Conservation (phyloP, 2,797 vertebrate genomes). For the Neosilurus mollespiculum region DNA sequence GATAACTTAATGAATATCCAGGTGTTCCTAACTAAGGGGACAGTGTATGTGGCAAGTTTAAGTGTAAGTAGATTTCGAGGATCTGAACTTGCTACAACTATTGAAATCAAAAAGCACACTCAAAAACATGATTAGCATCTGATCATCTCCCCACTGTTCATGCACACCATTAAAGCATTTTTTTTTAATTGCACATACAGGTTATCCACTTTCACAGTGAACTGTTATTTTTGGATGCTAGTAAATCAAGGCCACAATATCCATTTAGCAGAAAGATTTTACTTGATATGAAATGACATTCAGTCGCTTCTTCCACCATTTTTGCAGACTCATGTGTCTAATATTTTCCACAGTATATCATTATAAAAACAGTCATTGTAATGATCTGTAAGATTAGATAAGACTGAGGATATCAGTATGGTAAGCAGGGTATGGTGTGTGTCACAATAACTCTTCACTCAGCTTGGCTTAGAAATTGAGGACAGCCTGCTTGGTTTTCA, state of each 20-base stretch:
- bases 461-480: slow-evolving; percentile 24
- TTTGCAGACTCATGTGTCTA: not conserved
- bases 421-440: slow-evolving; percentile 9
- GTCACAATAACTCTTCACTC: slow-evolving; percentile 18
- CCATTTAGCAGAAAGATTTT: not conserved
- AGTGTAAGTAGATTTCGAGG: not conserved
- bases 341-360: not conserved
- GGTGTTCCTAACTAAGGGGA: not conserved
- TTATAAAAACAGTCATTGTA: not conserved
- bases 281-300: not conserved
- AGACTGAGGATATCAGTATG: not conserved
- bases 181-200: not conserved
- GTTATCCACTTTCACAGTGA: not conserved
- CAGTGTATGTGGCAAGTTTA: not conserved
- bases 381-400: not conserved
- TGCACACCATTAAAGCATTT: not conserved
- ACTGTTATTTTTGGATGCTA: not conserved
- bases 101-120: not conserved
- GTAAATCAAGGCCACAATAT: not conserved
- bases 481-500: slow-evolving; percentile 31
- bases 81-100: not conserved
- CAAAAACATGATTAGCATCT: not conserved
- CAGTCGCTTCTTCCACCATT: not conserved
- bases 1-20: not conserved
- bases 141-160: not conserved